Conservation (phyloP, 2,113 vertebrate species). For the Melozone crissalis region DNA sequence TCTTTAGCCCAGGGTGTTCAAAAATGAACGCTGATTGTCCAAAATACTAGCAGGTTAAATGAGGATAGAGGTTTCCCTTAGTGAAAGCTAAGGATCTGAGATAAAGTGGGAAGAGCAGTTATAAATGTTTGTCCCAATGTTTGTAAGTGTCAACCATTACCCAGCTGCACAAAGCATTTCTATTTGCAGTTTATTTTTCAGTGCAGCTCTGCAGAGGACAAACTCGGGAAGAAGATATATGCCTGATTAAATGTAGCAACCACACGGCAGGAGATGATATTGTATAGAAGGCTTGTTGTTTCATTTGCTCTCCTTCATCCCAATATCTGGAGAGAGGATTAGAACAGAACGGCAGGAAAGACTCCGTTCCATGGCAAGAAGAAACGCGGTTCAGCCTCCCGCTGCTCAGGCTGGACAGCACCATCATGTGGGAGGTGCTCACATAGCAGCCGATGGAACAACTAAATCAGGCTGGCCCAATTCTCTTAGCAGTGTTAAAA, state of each 20-base stretch:
- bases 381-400: neutral
- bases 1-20: neutral
- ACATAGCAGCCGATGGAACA: neutral
- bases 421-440: constrained; percentile 27
- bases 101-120: neutral
- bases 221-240: neutral
- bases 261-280: neutral
- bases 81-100: neutral
- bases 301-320: neutral
- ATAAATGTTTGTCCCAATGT: neutral
- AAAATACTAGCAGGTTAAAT: neutral
- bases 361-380: neutral
- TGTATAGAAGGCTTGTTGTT: neutral
- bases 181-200: neutral
- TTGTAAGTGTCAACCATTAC: neutral
- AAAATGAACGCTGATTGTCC: neutral
- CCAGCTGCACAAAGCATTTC: neutral
- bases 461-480: neutral
- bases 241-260: neutral
- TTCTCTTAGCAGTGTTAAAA: neutral
- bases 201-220: neutral
- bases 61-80: neutral
- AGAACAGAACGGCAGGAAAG: neutral
- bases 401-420: neutral
- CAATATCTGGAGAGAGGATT: neutral